Evolutionary conservation across 2,797 vertebrate genomes (phyloP), one percentile per base, ranked within the genome.

Genomic region (Emys orbicularis): DNA sequence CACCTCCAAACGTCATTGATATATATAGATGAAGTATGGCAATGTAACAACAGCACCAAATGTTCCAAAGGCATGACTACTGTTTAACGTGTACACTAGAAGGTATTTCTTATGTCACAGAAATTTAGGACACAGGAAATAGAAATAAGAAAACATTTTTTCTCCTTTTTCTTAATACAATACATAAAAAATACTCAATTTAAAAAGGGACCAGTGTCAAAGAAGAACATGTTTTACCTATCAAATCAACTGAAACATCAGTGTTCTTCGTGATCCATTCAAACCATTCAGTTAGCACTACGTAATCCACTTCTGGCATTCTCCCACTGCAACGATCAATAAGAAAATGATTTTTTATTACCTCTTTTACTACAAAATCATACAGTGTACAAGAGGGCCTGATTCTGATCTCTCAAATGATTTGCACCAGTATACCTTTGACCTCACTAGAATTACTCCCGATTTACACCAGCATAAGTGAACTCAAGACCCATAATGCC

Each of bases 231-330:
- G 1, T 37, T 88, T 98, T 98, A 99, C 99, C 99, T 92, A 99
- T 99, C 86, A 99, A 98, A 96, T 99, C 99, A 15, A 99, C 92
- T 0, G 99, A 98, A 93, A 99, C 93, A 7, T 98, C 97, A 0
- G 98, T 97, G 97, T 99, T 99, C 56, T 93, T 97, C 86, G 97
- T 96, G 93, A 99, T 99, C 99, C 99, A 99, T 84, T 99, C 98
- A 97, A 99, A 99, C 99, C 99, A 99, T 95, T 99, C 99, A 0
- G 96, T 98, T 56, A 99, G 98, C 91, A 99, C 98, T 84, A 97
- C 97, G 1, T 98, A 99, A 98, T 99, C 99, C 97, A 99, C 99
- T 84, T 99, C 99, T 0, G 99, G 99, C 99, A 99, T 99, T 95
- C 99, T 99, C 23, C 99, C 99, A 16, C 99, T 99, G 94, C 57